Percentiles rank a stretch among this genome's conserved stretches.
phyloP scores from a whole-genome alignment of 2,113 vertebrate species.

The Craseonycteris thonglongyai region DNA sequence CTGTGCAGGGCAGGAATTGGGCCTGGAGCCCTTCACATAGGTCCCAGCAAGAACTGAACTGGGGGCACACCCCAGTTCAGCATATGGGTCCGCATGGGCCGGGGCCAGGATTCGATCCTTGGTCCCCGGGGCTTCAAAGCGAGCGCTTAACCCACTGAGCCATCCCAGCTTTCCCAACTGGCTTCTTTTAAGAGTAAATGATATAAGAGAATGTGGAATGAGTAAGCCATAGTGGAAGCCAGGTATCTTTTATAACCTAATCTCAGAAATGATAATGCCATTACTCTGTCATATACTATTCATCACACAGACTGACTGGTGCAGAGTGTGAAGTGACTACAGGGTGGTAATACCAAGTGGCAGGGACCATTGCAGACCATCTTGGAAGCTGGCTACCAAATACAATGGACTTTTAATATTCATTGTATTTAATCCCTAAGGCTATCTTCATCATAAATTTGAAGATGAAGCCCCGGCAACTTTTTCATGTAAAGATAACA shows the following conservation, averaged over 20 bases:
- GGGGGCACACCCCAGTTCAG: no score
- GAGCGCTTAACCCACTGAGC: no score
- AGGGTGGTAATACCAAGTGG: background rate
- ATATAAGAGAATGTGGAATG: background rate
- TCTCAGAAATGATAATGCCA: background rate
- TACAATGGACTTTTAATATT: background rate
- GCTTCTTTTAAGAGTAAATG: background rate
- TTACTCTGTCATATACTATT: background rate
- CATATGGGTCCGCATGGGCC: no score
- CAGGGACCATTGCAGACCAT: background rate
- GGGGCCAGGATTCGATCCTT: no score
- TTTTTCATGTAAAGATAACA: background rate
- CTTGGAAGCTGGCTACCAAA: background rate
- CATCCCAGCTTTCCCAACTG: no score
- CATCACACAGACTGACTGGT: background rate
- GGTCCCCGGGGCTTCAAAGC: no score
- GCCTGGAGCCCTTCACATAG: no score
- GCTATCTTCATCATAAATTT: background rate
- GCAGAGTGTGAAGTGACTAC: background rate
- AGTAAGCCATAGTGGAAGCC: background rate
- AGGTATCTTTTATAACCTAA: background rate
- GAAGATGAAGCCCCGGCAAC: background rate
- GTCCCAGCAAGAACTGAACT: no score
- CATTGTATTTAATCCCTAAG: background rate
- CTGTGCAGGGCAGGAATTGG: no score